Evolutionary conservation across 2,888 invertebrate genomes (phyloP).

Genomic region (Agriopis aurantiaria): DNA sequence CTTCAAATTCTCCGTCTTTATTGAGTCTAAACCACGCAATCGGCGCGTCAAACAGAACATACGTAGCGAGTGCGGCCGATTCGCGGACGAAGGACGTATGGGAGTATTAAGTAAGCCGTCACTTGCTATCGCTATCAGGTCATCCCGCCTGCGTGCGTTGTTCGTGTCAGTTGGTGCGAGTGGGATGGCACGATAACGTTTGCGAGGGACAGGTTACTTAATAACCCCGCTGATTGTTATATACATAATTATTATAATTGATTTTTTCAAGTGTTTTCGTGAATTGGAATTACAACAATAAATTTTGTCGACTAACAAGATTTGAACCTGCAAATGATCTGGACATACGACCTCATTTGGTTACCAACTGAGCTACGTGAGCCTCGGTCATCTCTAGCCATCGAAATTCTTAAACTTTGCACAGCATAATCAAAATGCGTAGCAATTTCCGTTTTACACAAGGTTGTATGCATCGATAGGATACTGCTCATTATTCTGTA

Average conservation of each 20-base stretch:
- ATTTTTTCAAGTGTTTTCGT: too few species aligned
- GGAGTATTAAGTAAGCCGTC: too few species aligned
- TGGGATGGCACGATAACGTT: too few species aligned
- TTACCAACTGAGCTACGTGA: neutral
- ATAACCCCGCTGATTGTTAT: too few species aligned
- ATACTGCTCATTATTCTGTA: too few species aligned
- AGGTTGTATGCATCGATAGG: too few species aligned
- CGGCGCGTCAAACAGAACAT: constrained; percentile 13
- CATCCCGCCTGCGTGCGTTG: too few species aligned
- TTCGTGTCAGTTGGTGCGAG: too few species aligned
- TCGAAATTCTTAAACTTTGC: neutral
- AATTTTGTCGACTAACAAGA: neutral
- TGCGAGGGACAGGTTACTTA: too few species aligned
- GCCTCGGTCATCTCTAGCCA: neutral
- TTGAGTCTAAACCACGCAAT: constrained; percentile 25
- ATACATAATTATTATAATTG: too few species aligned
- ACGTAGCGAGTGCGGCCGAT: neutral
- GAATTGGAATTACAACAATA: neutral
- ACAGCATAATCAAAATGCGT: neutral
- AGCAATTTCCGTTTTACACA: too few species aligned
- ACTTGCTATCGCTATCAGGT: too few species aligned
- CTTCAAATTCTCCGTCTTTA: constrained; percentile 11
- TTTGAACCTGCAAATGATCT: neutral
- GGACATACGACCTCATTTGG: neutral
- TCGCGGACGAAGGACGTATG: neutral